Percentiles rank a stretch among this genome's conserved stretches.
These are phyloP conservation scores for Xenentodon cancila DNA, from an alignment of 2,797 vertebrate species.

Conservation along the genomic window DNA sequence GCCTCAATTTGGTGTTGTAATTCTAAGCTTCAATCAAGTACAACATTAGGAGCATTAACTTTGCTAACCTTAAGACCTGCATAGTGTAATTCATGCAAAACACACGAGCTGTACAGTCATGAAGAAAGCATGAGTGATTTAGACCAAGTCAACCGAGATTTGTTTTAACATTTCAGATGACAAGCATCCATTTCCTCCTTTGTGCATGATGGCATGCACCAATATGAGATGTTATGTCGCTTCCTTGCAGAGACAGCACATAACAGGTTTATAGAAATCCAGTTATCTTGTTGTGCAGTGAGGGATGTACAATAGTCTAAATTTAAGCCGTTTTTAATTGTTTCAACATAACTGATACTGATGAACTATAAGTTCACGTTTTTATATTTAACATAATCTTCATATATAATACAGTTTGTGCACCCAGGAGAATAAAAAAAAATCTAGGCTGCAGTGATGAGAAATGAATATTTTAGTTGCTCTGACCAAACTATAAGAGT, in stretches of 20 bases:
- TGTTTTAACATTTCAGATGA: conserved; percentile 18
- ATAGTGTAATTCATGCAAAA: not conserved
- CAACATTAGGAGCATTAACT: conserved; percentile 8
- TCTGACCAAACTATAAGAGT: no score
- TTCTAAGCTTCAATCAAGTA: conserved; percentile 3
- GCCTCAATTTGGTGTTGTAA: conserved; percentile 24
- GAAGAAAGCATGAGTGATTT: conserved; percentile 7
- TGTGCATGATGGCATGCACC: conserved; percentile 10
- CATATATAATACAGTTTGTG: no score
- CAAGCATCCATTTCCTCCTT: not conserved
- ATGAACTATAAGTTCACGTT: no score
- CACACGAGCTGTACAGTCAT: not conserved
- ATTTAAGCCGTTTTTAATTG: no score
- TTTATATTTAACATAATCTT: no score
- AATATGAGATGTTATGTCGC: not conserved
- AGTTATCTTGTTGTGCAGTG: conserved; percentile 3
- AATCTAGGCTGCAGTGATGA: no score
- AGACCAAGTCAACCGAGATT: conserved; percentile 11
- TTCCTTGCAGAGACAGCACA: not conserved
- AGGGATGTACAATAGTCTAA: no score
- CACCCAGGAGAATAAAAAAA: no score
- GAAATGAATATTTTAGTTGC: no score
- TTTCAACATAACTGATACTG: no score
- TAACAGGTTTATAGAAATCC: not conserved
- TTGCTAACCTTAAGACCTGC: not conserved